Percentiles rank a stretch among this genome's conserved stretches.
These are phyloP conservation scores for Dissostichus mawsoni DNA, from an alignment of 2,113 vertebrate genomes.

Conservation along the genomic window DNA sequence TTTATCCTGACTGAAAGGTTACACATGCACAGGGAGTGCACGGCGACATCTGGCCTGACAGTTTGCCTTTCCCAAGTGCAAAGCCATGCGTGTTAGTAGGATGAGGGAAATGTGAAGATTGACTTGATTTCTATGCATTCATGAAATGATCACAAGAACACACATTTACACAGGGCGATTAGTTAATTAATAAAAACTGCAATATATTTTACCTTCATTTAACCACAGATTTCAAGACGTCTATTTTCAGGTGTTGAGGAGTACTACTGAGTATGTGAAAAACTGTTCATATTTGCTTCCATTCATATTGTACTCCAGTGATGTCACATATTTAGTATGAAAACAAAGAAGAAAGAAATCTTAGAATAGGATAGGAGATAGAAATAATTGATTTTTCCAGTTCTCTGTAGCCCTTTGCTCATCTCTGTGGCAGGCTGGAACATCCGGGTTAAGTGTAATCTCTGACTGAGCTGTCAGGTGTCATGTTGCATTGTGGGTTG, in stretches of 20 bases:
- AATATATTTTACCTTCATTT: neutral
- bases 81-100: neutral
- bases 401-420: neutral
- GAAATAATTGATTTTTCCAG: too few relatives aligned
- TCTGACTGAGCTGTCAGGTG: too few relatives aligned
- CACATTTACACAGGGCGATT: too few relatives aligned
- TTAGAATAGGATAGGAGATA: too few relatives aligned
- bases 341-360: too few relatives aligned
- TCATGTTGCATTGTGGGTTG: too few relatives aligned
- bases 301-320: neutral
- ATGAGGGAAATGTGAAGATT: neutral
- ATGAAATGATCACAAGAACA: neutral
- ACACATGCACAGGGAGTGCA: slow-evolving; percentile 17
- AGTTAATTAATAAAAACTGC: neutral
- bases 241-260: neutral
- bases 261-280: neutral
- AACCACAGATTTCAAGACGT: neutral
- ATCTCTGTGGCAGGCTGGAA: too few relatives aligned
- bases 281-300: neutral
- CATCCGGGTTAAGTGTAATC: too few relatives aligned
- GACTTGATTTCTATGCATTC: neutral
- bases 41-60: slow-evolving; percentile 4
- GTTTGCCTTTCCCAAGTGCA: neutral
- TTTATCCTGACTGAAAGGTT: slow-evolving; percentile 28
- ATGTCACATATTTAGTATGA: neutral